Percentiles rank a stretch among this genome's conserved stretches.
phyloP scores from a whole-genome alignment of 2,797 vertebrate species.

The Crax fasciolata region DNA sequence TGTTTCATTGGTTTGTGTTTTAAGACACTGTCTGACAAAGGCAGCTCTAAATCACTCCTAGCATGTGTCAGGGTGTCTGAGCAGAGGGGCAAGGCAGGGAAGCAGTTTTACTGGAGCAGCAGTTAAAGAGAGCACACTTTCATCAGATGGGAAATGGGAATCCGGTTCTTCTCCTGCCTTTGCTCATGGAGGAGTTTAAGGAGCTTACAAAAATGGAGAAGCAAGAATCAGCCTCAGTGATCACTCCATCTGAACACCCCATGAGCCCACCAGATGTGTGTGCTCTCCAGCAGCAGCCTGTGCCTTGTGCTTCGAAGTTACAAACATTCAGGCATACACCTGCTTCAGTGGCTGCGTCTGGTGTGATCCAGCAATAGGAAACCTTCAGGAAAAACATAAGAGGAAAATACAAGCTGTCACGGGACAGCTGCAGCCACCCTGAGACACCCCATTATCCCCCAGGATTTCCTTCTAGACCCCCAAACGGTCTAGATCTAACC shows the following conservation, averaged over 20 bases:
- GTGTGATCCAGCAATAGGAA: too few species aligned
- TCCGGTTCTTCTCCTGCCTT: neutral
- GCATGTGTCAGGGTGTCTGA: slow-evolving; percentile 3
- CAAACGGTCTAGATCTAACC: too few species aligned
- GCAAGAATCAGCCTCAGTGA: neutral
- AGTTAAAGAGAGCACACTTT: neutral
- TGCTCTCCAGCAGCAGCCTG: neutral
- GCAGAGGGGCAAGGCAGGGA: neutral
- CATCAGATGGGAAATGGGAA: neutral
- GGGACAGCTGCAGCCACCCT: too few species aligned
- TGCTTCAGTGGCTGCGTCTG: too few species aligned
- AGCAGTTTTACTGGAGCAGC: neutral
- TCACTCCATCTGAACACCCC: neutral
- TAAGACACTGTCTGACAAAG: slow-evolving; percentile 51
- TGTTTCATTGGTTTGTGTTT: slow-evolving; percentile 53
- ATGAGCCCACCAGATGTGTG: neutral
- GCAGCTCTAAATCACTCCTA: slow-evolving; percentile 47
- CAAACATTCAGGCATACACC: too few species aligned
- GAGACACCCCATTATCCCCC: too few species aligned
- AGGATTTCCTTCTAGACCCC: too few species aligned
- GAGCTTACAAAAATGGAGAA: neutral
- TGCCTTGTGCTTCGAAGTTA: neutral
- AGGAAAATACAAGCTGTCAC: too few species aligned
- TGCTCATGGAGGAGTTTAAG: neutral
- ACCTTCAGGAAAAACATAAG: too few species aligned